Evolutionary conservation across 2,888 invertebrate species (phyloP), one percentile per base, ranked within the genome.

Genomic region (Miltochrista miniata): DNA sequence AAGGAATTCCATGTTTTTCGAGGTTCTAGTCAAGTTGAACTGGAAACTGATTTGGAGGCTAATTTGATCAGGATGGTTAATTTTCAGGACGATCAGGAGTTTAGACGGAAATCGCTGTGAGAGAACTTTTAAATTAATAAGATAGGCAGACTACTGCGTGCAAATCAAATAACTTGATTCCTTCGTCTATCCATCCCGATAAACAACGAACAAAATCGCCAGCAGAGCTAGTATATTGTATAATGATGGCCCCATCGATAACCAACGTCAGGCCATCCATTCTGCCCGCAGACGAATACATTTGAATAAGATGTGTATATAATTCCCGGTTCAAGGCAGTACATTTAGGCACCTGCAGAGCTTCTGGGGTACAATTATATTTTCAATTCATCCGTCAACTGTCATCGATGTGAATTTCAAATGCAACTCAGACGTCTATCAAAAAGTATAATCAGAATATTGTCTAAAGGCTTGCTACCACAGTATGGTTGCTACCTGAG

Each of bases 241-340:
- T n/a, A 35, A 9, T 14, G 7, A 44, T 30, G 1, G 13, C 18
- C 18, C 2, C 35, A 48, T 42, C 42, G 29, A 48, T 42, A 42
- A 40, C 15, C 3, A 15, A 13, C 18, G 2, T 31, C 31, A 33
- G 7, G 10, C 13, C 2, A 11, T 11, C 14, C 18, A 14, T 15
- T 35, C n/a, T n/a, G n/a, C n/a, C n/a, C n/a, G n/a, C n/a, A n/a
- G n/a, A 52, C 50, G 70, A 37, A 63, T 70, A 56, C 45, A 70
- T 68, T 61, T 54, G 35, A 64, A 69, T 68, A 53, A 50, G 34
- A 63, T 63, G 56, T 48, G 55, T 50, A 15, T 14, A 59, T 67
- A 54, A 67, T 61, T 41, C 35, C 10, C 50, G 47, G 70, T 59
- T 70, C 68, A 69, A 44, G 68, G 70, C 52, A 59, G 68, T 48